Conservation (phyloP, 1,140 invertebrate species). For the Eumaeus atala region DNA sequence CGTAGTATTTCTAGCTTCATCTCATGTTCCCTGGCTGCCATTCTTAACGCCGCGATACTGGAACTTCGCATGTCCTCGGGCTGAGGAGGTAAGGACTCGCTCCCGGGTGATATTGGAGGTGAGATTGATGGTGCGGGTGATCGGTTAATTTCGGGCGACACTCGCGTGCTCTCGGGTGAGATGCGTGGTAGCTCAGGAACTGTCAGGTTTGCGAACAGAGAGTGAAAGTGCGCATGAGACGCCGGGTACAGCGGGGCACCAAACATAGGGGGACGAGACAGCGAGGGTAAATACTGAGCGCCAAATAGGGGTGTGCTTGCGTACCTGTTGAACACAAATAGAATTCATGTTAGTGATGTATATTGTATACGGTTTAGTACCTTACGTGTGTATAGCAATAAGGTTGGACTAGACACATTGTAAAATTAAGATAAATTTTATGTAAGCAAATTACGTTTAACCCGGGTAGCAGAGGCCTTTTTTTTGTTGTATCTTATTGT, state of each 20-base stretch:
- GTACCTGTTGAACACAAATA: constrained; percentile 43
- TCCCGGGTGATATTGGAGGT: constrained; percentile 71
- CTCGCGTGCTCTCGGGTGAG: constrained; percentile 39
- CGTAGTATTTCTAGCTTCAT: constrained; percentile 88
- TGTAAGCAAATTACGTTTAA: too few species aligned
- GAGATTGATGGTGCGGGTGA: constrained; percentile 71
- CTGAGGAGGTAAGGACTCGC: constrained; percentile 49
- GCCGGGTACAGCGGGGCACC: constrained; percentile 78
- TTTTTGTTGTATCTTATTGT: too few species aligned
- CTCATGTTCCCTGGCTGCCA: constrained; percentile 94
- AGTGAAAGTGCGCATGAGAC: constrained; percentile 85
- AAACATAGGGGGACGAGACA: constrained; percentile 79
- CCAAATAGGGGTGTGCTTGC: constrained; percentile 56
- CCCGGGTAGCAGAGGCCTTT: too few species aligned
- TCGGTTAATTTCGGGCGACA: constrained; percentile 38
- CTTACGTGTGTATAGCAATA: too few species aligned
- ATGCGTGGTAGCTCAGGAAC: constrained; percentile 74
- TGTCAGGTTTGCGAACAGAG: constrained; percentile 88
- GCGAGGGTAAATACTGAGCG: constrained; percentile 76
- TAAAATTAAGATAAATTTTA: too few species aligned
- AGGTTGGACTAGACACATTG: too few species aligned
- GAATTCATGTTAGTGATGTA: background rate
- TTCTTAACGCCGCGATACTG: constrained; percentile 91
- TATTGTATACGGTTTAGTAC: background rate
- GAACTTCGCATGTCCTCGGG: constrained; percentile 85